phyloP scores from a whole-genome alignment of 2,888 invertebrate species.

The Hyalella azteca region DNA sequence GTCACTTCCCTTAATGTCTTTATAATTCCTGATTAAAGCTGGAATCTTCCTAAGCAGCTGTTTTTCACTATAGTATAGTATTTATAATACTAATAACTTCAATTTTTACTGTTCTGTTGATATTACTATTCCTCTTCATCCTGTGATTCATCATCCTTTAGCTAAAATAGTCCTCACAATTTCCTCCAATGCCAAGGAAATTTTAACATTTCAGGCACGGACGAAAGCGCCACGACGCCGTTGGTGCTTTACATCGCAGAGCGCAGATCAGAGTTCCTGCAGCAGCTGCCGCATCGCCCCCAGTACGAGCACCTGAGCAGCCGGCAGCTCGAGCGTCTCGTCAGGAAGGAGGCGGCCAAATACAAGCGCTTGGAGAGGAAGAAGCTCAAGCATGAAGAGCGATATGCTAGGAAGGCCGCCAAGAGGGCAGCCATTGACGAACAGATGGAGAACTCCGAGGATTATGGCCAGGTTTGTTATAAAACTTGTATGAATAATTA shows the following conservation, averaged over 20 bases:
- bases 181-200: too few species aligned
- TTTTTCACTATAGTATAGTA: too few species aligned
- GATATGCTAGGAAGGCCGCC: neutral
- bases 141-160: too few species aligned
- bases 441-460: conserved; percentile 16
- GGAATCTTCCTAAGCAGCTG: too few species aligned
- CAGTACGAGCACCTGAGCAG: neutral
- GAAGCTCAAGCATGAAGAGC: conserved; percentile 42
- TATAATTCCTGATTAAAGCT: too few species aligned
- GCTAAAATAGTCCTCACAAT: too few species aligned
- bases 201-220: too few species aligned
- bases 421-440: neutral
- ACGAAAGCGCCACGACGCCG: conserved; percentile 45
- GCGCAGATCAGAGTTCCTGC: conserved; percentile 46
- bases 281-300: neutral
- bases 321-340: neutral
- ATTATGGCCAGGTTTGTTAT: too few species aligned
- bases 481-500: too few species aligned
- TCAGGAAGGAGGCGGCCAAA: neutral
- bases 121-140: neutral
- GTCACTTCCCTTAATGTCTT: too few species aligned
- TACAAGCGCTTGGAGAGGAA: conserved; percentile 42
- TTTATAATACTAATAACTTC: too few species aligned
- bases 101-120: too few species aligned
- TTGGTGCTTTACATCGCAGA: conserved; percentile 54